A percentile compares a stretch with the other conserved stretches of the same genome.
Conservation (phyloP, 2,113 vertebrate species). For the Ellobius talpinus region DNA sequence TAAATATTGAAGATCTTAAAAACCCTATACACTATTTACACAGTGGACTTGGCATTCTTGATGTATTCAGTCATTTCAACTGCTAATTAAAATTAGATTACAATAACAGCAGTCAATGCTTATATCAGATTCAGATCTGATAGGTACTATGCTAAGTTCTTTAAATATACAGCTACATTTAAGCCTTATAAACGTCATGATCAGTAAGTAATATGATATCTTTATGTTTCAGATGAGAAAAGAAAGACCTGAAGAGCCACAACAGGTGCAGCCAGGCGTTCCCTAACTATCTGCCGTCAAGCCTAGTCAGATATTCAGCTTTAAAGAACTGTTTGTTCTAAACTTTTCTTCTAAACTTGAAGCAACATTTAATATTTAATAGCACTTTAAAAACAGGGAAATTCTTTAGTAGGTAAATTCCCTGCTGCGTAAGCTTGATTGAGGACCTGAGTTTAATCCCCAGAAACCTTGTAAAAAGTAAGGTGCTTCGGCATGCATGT, state of each 20-base stretch:
- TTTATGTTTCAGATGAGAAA: conserved; percentile 44
- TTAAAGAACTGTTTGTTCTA: conserved; percentile 44
- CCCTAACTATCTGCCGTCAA: not conserved
- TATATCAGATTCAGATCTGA: not conserved
- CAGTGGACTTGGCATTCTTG: conserved; percentile 29
- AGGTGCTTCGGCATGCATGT: not conserved
- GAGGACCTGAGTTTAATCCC: no score
- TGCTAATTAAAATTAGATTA: conserved; percentile 30
- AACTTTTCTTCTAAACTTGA: conserved; percentile 10
- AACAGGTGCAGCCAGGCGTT: not conserved
- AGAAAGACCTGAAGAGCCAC: conserved; percentile 21
- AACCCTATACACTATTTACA: conserved; percentile 11
- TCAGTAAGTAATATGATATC: not conserved
- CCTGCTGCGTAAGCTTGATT: not conserved
- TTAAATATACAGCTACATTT: not conserved
- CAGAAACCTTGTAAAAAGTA: no score
- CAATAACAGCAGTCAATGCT: not conserved
- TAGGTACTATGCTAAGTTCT: not conserved
- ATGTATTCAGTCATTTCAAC: not conserved
- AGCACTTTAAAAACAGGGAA: not conserved
- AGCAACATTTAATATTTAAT: conserved; percentile 59
- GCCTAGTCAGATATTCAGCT: conserved; percentile 5
- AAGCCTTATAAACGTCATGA: conserved; percentile 44
- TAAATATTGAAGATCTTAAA: conserved; percentile 37
- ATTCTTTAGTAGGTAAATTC: not conserved